phyloP scores from a whole-genome alignment of 2,797 vertebrate genomes.

The Odontamblyopus lacepedii region DNA sequence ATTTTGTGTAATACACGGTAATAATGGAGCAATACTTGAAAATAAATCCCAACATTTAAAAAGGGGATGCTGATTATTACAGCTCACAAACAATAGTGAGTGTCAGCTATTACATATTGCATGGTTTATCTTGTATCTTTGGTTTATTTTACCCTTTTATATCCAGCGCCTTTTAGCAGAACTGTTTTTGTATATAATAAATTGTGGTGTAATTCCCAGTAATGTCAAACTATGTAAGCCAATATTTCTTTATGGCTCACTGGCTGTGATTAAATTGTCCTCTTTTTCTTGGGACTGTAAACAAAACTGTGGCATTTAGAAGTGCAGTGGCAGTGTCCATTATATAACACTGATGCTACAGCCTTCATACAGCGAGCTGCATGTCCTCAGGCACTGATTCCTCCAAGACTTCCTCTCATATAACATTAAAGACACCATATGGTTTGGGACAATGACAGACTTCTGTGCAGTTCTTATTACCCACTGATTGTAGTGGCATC shows the following conservation, averaged over 20 bases:
- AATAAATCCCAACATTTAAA: too few species aligned
- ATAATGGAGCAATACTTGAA: too few species aligned
- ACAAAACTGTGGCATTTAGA: constrained; percentile 44
- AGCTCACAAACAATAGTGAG: neutral
- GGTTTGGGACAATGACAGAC: neutral
- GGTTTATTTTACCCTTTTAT: neutral
- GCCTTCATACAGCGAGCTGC: constrained; percentile 11
- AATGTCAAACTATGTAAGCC: neutral
- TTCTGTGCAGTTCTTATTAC: neutral
- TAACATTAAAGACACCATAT: constrained; percentile 6
- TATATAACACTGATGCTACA: constrained; percentile 53
- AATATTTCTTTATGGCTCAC: constrained; percentile 11
- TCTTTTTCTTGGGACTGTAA: constrained; percentile 28
- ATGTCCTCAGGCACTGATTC: constrained; percentile 34
- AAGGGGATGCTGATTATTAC: too few species aligned
- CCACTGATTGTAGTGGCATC: constrained; percentile 17
- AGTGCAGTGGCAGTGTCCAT: constrained; percentile 31
- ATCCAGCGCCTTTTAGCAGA: neutral
- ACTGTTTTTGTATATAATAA: neutral
- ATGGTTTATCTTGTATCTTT: constrained; percentile 2
- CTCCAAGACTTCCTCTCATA: constrained; percentile 17
- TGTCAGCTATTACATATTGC: constrained; percentile 7
- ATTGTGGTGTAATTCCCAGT: neutral
- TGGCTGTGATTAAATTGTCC: constrained; percentile 22
- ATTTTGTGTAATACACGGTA: too few species aligned